Base-by-base conservation (phyloP, 2,888 invertebrate genomes). In the Dichetophora obliterata region DNA sequence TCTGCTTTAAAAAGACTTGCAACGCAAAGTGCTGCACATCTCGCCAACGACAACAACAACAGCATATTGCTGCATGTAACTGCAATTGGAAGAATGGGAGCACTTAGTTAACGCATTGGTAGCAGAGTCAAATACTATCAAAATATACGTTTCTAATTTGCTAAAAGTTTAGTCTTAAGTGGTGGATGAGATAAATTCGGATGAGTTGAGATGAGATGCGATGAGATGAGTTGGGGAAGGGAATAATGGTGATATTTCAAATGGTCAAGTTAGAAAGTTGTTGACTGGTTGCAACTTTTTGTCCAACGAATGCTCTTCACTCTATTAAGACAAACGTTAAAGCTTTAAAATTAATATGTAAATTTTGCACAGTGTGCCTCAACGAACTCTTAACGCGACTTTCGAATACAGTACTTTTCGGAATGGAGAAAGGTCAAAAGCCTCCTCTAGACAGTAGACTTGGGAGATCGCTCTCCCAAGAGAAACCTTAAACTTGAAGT, bases 61-160 rank as follows among this genome's bases (percentile, higher is more conserved):
- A 31, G 5, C 48, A 34, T 8, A 59, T 24, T 61, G 48, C 19
- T 19, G 5, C 61, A 61, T 72, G 43, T 72, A 59, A 43, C 27
- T 34, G 50, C 22, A 24, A 61, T 52, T 54, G 14, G 19, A 14
- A 73, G 73, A 73, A 63, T 73, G 61, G 61, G 50, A 63, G 48
- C 63, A 73, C 48, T 24, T 63, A 73, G 73, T 61, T 50, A 61
- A 63, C 43, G 14, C 19, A 34, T 22, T 34, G 65, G 65, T 37
- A 37, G 9, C n/a, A 37, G 22, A 6, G n/a, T 19, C 43, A 24
- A 24, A 48, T 22, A 68, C 16, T 16, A 27, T 22, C 68, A 27
- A 68, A 68, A 68, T 48, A 50, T 50, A 50, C 50, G 24, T 48
- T 68, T 68, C 68, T 68, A 68, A 50, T 50, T 24, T 48, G 50